These are phyloP conservation scores for Drosophila picticornis DNA, from an alignment of 2,888 invertebrate species.

Conservation along the genomic window DNA sequence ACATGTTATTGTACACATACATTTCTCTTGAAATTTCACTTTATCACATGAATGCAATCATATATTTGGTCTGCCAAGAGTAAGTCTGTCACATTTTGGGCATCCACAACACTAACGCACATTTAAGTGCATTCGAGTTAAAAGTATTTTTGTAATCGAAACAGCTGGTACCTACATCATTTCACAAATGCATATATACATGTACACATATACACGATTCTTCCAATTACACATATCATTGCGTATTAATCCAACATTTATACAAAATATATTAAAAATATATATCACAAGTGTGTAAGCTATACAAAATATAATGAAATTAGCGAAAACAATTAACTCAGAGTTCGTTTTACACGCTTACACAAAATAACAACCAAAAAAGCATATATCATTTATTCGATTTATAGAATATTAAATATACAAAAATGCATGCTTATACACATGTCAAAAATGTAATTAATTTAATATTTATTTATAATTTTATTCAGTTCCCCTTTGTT, in stretches of 20 bases:
- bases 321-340: conserved; percentile 28
- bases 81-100: not conserved
- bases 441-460: conserved; percentile 54
- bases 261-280: conserved; percentile 49
- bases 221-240: conserved; percentile 80
- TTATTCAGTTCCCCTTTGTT: conserved; percentile 50
- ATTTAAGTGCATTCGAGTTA: conserved; percentile 27
- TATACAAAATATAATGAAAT: conserved; percentile 34
- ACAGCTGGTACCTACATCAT: conserved; percentile 50
- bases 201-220: conserved; percentile 55
- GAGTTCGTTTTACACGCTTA: conserved; percentile 18
- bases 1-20: not conserved
- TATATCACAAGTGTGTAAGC: conserved; percentile 36
- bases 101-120: conserved; percentile 12
- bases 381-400: conserved; percentile 30
- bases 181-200: conserved; percentile 46
- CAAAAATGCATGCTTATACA: conserved; percentile 60
- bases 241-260: conserved; percentile 60
- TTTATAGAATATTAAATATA: conserved; percentile 43
- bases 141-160: conserved; percentile 42
- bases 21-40: not conserved
- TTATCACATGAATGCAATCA: not conserved
- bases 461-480: conserved; percentile 50
- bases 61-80: conserved; percentile 4
- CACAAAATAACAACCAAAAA: conserved; percentile 26